Evolutionary conservation across 2,888 invertebrate genomes (phyloP), one percentile per base, ranked within the genome.

Genomic region (Nephrocerus scutellatus): DNA sequence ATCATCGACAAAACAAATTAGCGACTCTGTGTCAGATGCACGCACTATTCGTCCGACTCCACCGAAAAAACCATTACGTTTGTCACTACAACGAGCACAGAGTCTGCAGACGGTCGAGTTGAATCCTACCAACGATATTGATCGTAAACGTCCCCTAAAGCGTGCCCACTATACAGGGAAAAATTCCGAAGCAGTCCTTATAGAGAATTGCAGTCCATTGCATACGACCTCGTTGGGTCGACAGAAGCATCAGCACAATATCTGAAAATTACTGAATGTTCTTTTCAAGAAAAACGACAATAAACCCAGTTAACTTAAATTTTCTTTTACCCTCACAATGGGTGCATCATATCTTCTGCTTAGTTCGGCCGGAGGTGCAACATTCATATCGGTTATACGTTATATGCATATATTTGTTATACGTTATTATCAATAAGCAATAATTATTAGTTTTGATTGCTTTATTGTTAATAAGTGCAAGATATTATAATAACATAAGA

Each of bases 31-130:
- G 2, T 76, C 79, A 0, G 80, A 80, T 53, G 72, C 73, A 7
- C 76, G 75, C 45, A 32, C 49, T 9, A 71, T 75, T 3, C 72
- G 84, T 37, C 87, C 88, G 1, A 80, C 82, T 10, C 89, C 89
- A 5, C 90, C 89, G 14, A 83, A 88, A 55, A 90, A 90, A 59
- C 90, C 89, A 0, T 65, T 88, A 32, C 73, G 89, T 8, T 68
- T 90, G 25, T 89, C 88, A 0, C 67, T 90, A 33, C 89, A 89
- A 59, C 78, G 87, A 52, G 85, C 89, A 0, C 79, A 84, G 46
- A 88, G 87, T 63, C 74, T 86, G 32, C 86, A 86, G 57, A 84
- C 84, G 0, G 76, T 86, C 6, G 66, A 68, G 42, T 45, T 66
- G 24, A 52, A 54, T 44, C 54, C 59, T 2, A 55, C 51, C 44